Percentiles rank a stretch among this genome's conserved stretches.
Conservation (phyloP, 2,797 vertebrate genomes). For the Alectoris magna region DNA sequence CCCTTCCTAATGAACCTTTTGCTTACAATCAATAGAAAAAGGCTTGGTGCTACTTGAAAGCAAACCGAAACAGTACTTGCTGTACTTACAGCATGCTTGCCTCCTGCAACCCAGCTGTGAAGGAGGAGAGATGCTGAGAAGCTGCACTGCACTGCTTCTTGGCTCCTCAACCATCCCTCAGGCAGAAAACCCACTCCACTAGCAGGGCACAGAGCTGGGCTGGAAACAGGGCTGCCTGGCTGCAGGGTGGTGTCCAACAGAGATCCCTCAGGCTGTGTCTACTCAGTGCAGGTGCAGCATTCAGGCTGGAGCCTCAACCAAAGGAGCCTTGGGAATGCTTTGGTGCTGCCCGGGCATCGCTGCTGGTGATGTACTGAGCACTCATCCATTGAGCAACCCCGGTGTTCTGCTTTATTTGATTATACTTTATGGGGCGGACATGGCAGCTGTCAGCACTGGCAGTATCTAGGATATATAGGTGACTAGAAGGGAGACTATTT, state of each 20-base stretch:
- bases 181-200: not conserved
- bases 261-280: not conserved
- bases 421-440: not conserved
- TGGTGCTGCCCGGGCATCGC: not conserved
- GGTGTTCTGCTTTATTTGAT: not conserved
- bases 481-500: not conserved
- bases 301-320: not conserved
- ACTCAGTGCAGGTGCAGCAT: not conserved
- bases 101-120: not conserved
- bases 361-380: not conserved
- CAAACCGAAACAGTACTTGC: not conserved
- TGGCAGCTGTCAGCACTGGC: not conserved
- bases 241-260: not conserved
- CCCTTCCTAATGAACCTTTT: not conserved
- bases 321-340: not conserved
- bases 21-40: slow-evolving; percentile 1
- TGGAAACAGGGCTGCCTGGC: not conserved
- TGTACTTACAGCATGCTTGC: not conserved
- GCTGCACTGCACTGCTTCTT: not conserved
- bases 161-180: not conserved
- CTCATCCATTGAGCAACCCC: not conserved
- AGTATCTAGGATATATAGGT: not conserved
- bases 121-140: not conserved
- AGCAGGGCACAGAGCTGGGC: not conserved
- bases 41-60: not conserved